Evolutionary conservation across 2,888 invertebrate genomes (phyloP).

Genomic region (Zonitis immaculata): DNA sequence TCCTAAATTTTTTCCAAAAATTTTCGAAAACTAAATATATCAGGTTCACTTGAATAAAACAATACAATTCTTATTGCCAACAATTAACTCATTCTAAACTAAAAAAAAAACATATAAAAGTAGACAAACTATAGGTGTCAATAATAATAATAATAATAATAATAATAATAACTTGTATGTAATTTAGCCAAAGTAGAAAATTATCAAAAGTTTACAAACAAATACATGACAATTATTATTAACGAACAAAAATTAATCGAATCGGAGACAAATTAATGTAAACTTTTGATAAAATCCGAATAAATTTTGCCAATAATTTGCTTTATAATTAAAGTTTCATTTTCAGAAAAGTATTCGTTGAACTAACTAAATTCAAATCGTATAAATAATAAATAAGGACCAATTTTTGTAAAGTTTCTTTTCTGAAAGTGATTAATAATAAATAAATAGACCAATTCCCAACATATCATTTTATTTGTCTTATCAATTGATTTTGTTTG

Average conservation of each 20-base stretch:
- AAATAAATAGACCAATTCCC: slow-evolving; percentile 31
- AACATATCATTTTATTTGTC: slow-evolving; percentile 35
- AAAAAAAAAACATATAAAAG: slow-evolving; percentile 6
- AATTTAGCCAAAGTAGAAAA: slow-evolving; percentile 40
- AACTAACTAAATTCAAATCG: slow-evolving; percentile 2
- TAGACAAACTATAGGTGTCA: slow-evolving; percentile 42
- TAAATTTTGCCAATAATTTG: slow-evolving; percentile 46
- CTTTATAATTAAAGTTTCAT: slow-evolving; percentile 21
- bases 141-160: too few relatives aligned
- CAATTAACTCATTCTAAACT: slow-evolving; percentile 43
- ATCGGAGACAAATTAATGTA: slow-evolving; percentile 4
- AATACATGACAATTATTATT: slow-evolving; percentile 15
- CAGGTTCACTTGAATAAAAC: slow-evolving; percentile 44
- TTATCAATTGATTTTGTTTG: slow-evolving; percentile 16
- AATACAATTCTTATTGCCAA: slow-evolving; percentile 40
- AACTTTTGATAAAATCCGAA: slow-evolving; percentile 33
- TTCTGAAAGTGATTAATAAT: slow-evolving; percentile 14
- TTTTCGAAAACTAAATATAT: slow-evolving; percentile 18
- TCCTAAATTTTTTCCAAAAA: slow-evolving; percentile 40
- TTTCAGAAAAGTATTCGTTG: slow-evolving; percentile 15
- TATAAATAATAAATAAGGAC: too few relatives aligned
- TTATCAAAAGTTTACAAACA: slow-evolving; percentile 41
- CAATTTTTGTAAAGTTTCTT: slow-evolving; percentile 22
- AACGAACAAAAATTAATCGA: too few relatives aligned
- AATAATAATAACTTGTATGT: slow-evolving; percentile 39